Percentiles rank a stretch among this genome's conserved stretches.
Evolutionary conservation across 1,140 invertebrate genomes (phyloP).

Genomic region (Tenebrio molitor): DNA sequence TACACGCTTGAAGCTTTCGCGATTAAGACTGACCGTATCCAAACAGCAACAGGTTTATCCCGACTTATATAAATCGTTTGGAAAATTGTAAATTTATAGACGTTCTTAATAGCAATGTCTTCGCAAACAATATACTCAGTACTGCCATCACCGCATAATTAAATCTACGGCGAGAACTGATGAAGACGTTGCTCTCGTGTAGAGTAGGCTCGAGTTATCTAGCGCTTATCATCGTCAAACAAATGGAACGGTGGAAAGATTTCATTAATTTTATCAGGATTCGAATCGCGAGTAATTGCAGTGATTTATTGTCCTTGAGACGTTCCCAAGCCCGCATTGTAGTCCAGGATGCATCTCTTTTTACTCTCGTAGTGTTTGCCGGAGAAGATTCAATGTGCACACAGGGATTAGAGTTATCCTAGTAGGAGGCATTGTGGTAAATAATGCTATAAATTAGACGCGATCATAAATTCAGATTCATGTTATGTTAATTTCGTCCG

Average conservation of each 20-base stretch:
- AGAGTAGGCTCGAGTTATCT: not conserved
- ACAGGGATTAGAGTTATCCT: conserved; percentile 14
- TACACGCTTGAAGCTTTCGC: not conserved
- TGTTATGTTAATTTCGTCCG: conserved; percentile 4
- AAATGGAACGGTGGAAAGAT: not conserved
- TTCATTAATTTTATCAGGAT: not conserved
- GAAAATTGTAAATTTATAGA: not conserved
- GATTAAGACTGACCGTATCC: not conserved
- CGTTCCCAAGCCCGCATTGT: conserved; percentile 6
- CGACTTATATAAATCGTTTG: not conserved
- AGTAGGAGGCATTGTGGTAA: not conserved
- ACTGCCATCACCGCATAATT: not conserved
- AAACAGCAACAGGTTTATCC: not conserved
- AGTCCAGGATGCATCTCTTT: not conserved
- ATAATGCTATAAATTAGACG: not conserved
- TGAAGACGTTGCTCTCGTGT: not conserved
- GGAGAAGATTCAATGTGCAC: not conserved
- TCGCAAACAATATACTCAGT: not conserved
- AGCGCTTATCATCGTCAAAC: not conserved
- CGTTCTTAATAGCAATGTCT: not conserved
- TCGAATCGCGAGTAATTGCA: not conserved
- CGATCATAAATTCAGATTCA: not conserved
- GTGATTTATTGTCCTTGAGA: conserved; percentile 11
- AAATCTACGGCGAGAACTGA: not conserved
- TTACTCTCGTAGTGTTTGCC: not conserved